phyloP scores from a whole-genome alignment of 2,888 invertebrate species.

The Nipponacmea schrenckii region DNA sequence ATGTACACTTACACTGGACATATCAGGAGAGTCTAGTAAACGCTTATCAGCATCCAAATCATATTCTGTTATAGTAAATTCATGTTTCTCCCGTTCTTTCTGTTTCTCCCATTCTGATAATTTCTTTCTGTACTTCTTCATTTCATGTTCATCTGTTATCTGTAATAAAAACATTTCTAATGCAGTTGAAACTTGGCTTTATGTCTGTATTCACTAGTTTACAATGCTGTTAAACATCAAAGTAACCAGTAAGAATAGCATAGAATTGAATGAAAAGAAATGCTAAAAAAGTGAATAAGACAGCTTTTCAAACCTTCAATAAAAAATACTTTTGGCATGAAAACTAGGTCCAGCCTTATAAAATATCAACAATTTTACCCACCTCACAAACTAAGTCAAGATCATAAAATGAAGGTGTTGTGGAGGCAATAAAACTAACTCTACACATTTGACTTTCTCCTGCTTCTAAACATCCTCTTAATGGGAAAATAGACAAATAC shows the following conservation, averaged over 20 bases:
- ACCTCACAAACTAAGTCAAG: constrained; percentile 68
- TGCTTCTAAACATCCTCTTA: constrained; percentile 57
- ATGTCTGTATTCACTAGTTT: too few relatives aligned
- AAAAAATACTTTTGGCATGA: too few relatives aligned
- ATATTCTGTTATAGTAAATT: constrained; percentile 66
- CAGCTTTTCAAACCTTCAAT: too few relatives aligned
- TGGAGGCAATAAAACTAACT: constrained; percentile 61
- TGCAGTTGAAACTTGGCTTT: too few relatives aligned
- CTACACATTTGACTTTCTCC: constrained; percentile 61
- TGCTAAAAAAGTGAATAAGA: too few relatives aligned
- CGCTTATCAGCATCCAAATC: constrained; percentile 59
- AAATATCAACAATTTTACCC: constrained; percentile 19
- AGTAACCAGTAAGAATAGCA: too few relatives aligned
- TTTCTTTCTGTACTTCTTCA: constrained; percentile 48
- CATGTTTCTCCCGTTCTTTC: constrained; percentile 57
- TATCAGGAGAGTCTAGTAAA: constrained; percentile 36
- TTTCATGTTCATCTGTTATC: constrained; percentile 60
- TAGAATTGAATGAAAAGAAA: too few relatives aligned
- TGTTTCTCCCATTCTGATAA: constrained; percentile 61
- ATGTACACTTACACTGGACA: constrained; percentile 8
- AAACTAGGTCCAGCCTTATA: too few relatives aligned
- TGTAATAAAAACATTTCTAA: constrained; percentile 27
- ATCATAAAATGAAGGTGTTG: constrained; percentile 66
- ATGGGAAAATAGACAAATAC: constrained; percentile 62
- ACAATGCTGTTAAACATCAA: too few relatives aligned